These are phyloP conservation scores for Drosophila lacertosa DNA, from an alignment of 1,140 invertebrate species.

Conservation along the genomic window DNA sequence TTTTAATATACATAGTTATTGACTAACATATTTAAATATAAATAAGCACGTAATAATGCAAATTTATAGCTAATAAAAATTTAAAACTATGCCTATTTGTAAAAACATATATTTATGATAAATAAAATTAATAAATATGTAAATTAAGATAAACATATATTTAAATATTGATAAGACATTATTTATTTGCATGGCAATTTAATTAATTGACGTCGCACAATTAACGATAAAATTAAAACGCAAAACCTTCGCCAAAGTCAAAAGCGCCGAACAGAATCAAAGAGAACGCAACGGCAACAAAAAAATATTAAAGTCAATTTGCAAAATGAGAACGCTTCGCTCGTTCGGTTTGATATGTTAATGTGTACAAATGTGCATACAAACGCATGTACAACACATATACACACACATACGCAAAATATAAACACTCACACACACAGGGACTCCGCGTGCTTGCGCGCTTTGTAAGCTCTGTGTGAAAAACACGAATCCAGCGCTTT, in stretches of 20 bases:
- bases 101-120: neutral
- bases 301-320: constrained; percentile 79
- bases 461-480: constrained; percentile 80
- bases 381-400: constrained; percentile 11
- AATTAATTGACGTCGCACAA: constrained; percentile 44
- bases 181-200: neutral
- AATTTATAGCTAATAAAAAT: neutral
- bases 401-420: neutral
- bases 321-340: constrained; percentile 73
- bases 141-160: neutral
- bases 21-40: too few relatives aligned
- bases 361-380: constrained; percentile 57
- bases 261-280: constrained; percentile 48
- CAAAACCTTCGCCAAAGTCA: constrained; percentile 52
- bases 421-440: neutral
- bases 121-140: neutral
- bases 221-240: constrained; percentile 64
- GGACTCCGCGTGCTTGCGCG: constrained; percentile 37
- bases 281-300: constrained; percentile 29
- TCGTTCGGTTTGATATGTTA: constrained; percentile 77
- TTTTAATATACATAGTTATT: too few relatives aligned
- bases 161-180: constrained; percentile 22
- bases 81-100: neutral
- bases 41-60: too few relatives aligned
- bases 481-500: constrained; percentile 80